phyloP scores from a whole-genome alignment of 2,888 invertebrate genomes.

The Gasteruption jaculator region DNA sequence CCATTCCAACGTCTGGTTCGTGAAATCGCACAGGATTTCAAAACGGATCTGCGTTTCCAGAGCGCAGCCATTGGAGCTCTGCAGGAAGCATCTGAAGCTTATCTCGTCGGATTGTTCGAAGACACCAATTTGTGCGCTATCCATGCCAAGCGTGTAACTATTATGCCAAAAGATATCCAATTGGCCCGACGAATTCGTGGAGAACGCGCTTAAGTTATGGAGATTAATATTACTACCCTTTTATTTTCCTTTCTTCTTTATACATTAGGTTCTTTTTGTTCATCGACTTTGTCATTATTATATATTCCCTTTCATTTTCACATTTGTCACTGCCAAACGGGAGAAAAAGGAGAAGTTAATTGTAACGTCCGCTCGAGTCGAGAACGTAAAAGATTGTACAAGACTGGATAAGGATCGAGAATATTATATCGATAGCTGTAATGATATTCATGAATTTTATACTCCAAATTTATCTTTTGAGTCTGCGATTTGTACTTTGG shows the following conservation, averaged over 20 bases:
- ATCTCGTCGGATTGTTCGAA: slow-evolving; percentile 85
- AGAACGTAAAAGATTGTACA: too few species aligned
- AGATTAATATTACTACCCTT: slow-evolving; percentile 27
- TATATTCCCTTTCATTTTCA: too few species aligned
- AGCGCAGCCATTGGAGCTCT: slow-evolving; percentile 91
- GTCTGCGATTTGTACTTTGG: too few species aligned
- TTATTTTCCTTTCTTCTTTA: slow-evolving; percentile 30
- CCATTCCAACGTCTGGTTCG: slow-evolving; percentile 94
- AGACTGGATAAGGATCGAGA: too few species aligned
- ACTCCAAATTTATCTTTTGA: too few species aligned
- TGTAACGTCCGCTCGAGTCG: too few species aligned
- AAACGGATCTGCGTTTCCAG: slow-evolving; percentile 93
- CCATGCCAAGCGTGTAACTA: slow-evolving; percentile 89
- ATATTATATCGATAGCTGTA: too few species aligned
- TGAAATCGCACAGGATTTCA: slow-evolving; percentile 97
- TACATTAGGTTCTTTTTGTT: too few species aligned
- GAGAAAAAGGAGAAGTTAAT: too few species aligned
- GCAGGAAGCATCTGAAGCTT: slow-evolving; percentile 87
- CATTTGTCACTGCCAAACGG: too few species aligned
- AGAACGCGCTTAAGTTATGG: slow-evolving; percentile 75
- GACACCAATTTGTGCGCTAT: slow-evolving; percentile 98
- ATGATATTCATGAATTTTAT: too few species aligned
- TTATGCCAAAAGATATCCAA: slow-evolving; percentile 98
- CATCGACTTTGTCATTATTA: too few species aligned
- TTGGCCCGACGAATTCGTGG: slow-evolving; percentile 94